Evolutionary conservation across 2,888 invertebrate species (phyloP).

Genomic region (Callinectes sapidus): DNA sequence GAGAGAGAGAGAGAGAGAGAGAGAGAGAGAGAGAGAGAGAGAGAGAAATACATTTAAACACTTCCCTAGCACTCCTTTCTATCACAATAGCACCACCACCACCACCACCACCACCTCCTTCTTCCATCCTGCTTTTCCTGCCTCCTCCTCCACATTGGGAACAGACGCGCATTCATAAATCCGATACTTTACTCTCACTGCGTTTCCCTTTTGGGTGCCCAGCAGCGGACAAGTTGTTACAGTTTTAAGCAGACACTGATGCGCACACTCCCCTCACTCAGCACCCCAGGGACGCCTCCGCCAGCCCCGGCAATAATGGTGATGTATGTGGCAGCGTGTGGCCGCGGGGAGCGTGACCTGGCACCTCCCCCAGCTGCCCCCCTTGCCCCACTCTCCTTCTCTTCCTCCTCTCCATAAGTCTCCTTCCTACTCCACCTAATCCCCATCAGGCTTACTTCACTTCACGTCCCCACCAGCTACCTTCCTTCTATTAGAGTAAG

Average conservation of each 20-base stretch:
- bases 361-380: background rate
- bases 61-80: background rate
- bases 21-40: background rate
- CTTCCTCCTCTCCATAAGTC: background rate
- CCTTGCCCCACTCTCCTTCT: background rate
- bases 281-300: slow-evolving; percentile 25
- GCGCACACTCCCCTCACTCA: slow-evolving; percentile 16
- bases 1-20: background rate
- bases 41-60: background rate
- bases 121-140: background rate
- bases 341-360: slow-evolving; percentile 10
- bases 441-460: background rate
- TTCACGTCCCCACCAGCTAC: background rate
- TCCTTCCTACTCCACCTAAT: background rate
- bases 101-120: background rate
- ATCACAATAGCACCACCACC: background rate
- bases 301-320: slow-evolving; percentile 23
- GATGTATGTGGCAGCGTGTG: slow-evolving; percentile 31
- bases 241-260: slow-evolving; percentile 33
- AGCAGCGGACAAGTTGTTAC: slow-evolving; percentile 2
- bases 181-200: slow-evolving; percentile 5
- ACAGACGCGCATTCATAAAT: background rate
- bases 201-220: slow-evolving; percentile 19
- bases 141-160: background rate
- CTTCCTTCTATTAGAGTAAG: background rate